Evolutionary conservation across 2,113 vertebrate species (phyloP), one percentile per base, ranked within the genome.

Genomic region (Thermophis baileyi): DNA sequence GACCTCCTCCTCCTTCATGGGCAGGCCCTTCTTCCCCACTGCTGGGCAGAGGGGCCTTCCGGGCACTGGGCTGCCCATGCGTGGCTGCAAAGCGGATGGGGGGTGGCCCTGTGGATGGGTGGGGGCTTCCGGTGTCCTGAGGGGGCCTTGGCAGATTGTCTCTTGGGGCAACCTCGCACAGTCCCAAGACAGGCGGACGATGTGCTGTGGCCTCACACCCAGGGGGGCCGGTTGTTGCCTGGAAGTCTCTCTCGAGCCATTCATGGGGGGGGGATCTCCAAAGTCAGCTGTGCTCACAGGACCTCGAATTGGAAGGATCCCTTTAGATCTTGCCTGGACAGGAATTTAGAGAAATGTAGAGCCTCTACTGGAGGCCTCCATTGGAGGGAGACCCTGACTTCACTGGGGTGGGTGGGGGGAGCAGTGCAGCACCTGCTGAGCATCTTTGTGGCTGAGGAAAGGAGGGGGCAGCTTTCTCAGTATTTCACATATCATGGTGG

Each of bases 321-420:
- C 14, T 69, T 69, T 69, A 16, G 12, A 69, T 69, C 63, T 69
- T 16, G 11, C 30, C 63, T 35, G 63, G 63, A 5, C 4, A n/a
- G 30, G 30, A 16, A 35, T 69, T 12, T 16, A 35, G 63, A 35
- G 12, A 35, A 69, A 69, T 6, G 1, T 6, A n/a, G 63, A 63
- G 27, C 27, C 27, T 63, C 60, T 69, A 2, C 1, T n/a, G 60
- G 30, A 63, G 57, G 27, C 27, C 60, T 63, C 60, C 0, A 5
- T 63, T n/a, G 27, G 27, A n/a, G 60, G 30, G 25, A 63, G 60
- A n/a, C 11, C 27, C 30, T 30, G 1, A 27, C 11, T 30, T 63
- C 11, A 30, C 3, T 4, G 27, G 3, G 6, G 22, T 6, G 0
- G 24, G 54, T 1, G 22, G 24, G 1, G 8, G 25, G 25, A 9